These are phyloP conservation scores for Cardinalis cardinalis DNA, from an alignment of 2,113 vertebrate genomes.

Conservation along the genomic window DNA sequence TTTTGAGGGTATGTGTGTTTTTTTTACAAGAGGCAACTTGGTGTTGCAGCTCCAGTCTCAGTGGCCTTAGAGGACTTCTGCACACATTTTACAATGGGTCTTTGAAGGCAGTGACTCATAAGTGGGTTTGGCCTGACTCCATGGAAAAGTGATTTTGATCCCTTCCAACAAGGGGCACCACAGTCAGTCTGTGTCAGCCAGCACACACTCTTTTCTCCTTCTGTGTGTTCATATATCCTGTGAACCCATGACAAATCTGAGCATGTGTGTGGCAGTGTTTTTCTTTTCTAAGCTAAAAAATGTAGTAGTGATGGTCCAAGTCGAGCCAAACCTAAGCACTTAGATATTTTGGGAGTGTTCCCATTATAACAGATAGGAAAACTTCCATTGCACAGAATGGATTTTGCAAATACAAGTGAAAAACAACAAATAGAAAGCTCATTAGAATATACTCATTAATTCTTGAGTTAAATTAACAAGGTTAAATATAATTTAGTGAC, in stretches of 20 bases:
- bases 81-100: neutral
- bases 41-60: neutral
- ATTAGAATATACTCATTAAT: slow-evolving; percentile 18
- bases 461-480: slow-evolving; percentile 27
- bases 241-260: slow-evolving; percentile 25
- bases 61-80: slow-evolving; percentile 18
- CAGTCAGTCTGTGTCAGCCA: slow-evolving; percentile 8
- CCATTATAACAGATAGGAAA: neutral
- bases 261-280: slow-evolving; percentile 50
- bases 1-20: neutral
- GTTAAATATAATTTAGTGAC: slow-evolving; percentile 12
- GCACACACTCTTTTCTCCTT: neutral
- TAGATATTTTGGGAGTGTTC: slow-evolving; percentile 21
- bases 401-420: slow-evolving; percentile 27
- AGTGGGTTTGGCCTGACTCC: slow-evolving; percentile 10
- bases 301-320: neutral
- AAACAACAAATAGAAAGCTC: neutral
- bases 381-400: neutral
- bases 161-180: neutral
- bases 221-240: neutral
- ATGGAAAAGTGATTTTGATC: slow-evolving; percentile 24
- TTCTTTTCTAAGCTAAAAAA: slow-evolving; percentile 35
- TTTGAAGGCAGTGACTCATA: slow-evolving; percentile 35
- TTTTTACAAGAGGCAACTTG: neutral
- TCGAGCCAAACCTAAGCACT: slow-evolving; percentile 21